Conservation (phyloP, 2,888 invertebrate species). For the Aquatica leii region DNA sequence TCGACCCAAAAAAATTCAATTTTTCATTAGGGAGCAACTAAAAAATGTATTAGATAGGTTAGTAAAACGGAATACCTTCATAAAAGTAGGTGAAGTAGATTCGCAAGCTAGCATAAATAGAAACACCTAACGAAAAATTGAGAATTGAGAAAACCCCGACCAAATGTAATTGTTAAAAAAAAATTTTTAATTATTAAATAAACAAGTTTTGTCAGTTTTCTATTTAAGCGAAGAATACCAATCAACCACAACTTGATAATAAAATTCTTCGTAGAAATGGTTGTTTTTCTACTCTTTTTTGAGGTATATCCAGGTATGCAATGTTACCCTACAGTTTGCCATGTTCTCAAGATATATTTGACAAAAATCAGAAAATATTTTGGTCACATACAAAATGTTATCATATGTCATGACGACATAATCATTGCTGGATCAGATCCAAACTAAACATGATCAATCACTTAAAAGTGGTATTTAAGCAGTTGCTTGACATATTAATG, state of each 20-base stretch:
- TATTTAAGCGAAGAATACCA: too few species aligned
- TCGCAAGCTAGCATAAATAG: constrained; percentile 32
- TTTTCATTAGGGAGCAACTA: too few species aligned
- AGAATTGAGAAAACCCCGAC: not conserved
- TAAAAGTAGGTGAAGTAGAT: constrained; percentile 28
- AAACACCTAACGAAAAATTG: constrained; percentile 27
- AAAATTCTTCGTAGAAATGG: not conserved
- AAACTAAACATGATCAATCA: too few species aligned
- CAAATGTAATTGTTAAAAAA: not conserved
- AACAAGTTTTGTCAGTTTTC: not conserved
- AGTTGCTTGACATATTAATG: too few species aligned
- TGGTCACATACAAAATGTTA: not conserved
- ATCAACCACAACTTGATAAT: too few species aligned
- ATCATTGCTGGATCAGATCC: too few species aligned
- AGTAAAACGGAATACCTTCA: constrained; percentile 24
- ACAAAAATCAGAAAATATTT: not conserved
- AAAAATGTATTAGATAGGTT: too few species aligned
- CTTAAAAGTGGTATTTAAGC: too few species aligned
- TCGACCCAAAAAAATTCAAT: too few species aligned
- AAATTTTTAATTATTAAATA: not conserved
- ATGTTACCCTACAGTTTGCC: not conserved
- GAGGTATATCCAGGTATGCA: not conserved
- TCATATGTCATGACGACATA: not conserved
- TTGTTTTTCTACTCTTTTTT: not conserved
- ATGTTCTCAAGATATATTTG: not conserved